These are phyloP conservation scores for Empidonax traillii DNA, from an alignment of 2,113 vertebrate species.

Conservation along the genomic window DNA sequence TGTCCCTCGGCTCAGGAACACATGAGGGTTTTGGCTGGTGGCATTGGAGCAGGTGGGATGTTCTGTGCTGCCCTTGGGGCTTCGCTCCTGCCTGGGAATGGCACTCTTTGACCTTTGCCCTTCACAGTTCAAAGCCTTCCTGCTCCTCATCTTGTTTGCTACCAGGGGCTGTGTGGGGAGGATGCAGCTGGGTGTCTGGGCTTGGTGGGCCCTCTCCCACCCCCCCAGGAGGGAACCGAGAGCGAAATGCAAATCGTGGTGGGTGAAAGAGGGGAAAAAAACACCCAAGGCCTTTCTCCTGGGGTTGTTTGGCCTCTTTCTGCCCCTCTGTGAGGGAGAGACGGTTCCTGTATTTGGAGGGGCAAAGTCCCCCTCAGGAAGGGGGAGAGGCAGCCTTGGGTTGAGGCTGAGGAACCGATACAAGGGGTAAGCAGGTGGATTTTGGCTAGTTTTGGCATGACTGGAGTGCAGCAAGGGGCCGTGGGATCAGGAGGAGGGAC, in stretches of 20 bases:
- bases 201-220: neutral
- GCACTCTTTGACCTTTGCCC: neutral
- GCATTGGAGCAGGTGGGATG: rapidly evolving
- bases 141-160: neutral
- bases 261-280: neutral
- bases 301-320: neutral
- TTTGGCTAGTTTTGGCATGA: neutral
- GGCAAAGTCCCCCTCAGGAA: neutral
- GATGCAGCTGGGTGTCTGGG: neutral
- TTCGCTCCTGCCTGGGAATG: neutral
- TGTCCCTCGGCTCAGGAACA: neutral
- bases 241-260: neutral
- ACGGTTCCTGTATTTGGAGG: neutral
- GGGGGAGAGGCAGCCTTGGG: neutral
- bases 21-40: neutral
- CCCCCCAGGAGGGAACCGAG: neutral
- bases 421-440: rapidly evolving
- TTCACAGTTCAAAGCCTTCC: neutral
- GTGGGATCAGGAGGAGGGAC: neutral
- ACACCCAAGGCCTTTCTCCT: neutral
- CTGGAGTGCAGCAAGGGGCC: neutral
- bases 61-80: neutral
- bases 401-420: neutral
- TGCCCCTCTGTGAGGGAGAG: rapidly evolving
- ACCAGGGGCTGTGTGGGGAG: rapidly evolving